phyloP scores from a whole-genome alignment of 2,797 vertebrate species.

The Harpagifer antarcticus region DNA sequence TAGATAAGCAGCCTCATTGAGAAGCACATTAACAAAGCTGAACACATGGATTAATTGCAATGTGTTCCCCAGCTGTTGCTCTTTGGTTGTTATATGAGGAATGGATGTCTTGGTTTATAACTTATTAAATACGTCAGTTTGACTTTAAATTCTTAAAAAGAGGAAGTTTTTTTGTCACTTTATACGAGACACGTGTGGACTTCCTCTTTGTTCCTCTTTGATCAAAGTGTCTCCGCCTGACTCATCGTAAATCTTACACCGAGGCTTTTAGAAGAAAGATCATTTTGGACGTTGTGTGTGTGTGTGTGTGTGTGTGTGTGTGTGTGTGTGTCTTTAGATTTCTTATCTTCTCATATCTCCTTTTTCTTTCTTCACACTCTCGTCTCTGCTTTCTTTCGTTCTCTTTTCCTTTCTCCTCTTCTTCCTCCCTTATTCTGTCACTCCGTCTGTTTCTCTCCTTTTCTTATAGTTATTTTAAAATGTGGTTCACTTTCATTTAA shows the following conservation, averaged over 20 bases:
- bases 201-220: neutral
- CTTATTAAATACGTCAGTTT: neutral
- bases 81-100: neutral
- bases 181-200: neutral
- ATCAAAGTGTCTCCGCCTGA: constrained; percentile 1
- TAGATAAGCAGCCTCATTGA: no score
- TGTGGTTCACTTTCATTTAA: neutral
- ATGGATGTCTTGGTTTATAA: neutral
- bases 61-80: neutral
- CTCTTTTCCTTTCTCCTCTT: neutral
- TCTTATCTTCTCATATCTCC: constrained; percentile 33
- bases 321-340: neutral
- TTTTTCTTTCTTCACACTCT: constrained; percentile 12
- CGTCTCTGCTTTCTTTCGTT: constrained; percentile 1
- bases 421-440: neutral
- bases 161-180: no score
- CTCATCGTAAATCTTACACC: neutral
- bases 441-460: neutral
- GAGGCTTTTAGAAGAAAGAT: neutral
- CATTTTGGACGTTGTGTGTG: constrained; percentile 18
- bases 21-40: no score
- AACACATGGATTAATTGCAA: neutral
- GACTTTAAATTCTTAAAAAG: neutral
- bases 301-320: constrained; percentile 3
- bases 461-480: neutral